Evolutionary conservation across 2,113 vertebrate species (phyloP).

Genomic region (Heloderma charlesbogerti): DNA sequence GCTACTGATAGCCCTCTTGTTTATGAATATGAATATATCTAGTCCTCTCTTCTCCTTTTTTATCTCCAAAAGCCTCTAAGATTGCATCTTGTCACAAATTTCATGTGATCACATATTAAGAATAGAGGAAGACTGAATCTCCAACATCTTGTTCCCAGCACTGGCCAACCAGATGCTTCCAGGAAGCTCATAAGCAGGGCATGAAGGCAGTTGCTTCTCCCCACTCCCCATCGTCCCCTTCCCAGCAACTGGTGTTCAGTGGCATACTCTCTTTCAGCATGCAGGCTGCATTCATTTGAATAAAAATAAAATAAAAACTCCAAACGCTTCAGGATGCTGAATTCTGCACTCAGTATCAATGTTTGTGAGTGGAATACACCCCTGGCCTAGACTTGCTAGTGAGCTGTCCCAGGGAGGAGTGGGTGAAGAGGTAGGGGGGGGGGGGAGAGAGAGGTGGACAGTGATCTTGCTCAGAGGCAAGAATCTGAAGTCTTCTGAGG

Average conservation of each 20-base stretch:
- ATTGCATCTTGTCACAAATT: neutral
- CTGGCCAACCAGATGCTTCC: no score
- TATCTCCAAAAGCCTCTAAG: neutral
- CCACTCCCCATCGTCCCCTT: neutral
- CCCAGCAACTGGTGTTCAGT: neutral
- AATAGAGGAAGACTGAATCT: neutral
- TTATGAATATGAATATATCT: no score
- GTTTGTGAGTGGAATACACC: neutral
- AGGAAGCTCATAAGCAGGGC: neutral
- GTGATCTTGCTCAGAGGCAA: neutral
- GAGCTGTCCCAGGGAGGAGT: no score
- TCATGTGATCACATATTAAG: neutral
- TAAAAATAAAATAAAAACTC: neutral
- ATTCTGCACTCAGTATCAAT: neutral
- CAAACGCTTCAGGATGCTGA: neutral
- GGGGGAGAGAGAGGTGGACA: neutral
- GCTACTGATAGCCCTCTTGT: neutral
- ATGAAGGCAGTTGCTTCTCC: no score
- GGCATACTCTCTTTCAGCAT: neutral
- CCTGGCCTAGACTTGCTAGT: no score
- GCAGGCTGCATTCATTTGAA: neutral
- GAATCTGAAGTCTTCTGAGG: neutral
- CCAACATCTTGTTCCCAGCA: neutral
- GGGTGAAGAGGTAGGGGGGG: no score
- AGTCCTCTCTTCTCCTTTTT: neutral